Percentiles rank a stretch among this genome's conserved stretches.
phyloP scores from a whole-genome alignment of 2,113 vertebrate species.

The Malurus melanocephalus region DNA sequence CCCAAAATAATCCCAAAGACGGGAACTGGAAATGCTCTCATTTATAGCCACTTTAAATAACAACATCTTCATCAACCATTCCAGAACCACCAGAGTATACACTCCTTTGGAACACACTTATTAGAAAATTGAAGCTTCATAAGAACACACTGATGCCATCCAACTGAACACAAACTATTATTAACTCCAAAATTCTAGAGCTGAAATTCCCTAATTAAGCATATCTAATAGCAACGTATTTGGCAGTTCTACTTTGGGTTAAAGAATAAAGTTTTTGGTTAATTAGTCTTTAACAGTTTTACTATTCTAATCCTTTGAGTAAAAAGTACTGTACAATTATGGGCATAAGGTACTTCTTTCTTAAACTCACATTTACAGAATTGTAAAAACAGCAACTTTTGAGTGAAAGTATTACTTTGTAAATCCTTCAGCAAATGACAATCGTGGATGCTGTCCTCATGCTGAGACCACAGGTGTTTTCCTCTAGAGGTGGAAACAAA shows the following conservation, averaged over 20 bases:
- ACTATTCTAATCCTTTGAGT: neutral
- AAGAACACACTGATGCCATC: neutral
- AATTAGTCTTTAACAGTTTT: conserved; percentile 9
- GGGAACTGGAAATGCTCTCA: neutral
- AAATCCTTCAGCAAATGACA: neutral
- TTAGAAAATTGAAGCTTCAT: neutral
- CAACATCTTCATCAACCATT: neutral
- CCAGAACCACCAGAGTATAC: neutral
- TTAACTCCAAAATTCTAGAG: neutral
- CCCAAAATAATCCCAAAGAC: neutral
- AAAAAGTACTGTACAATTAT: neutral
- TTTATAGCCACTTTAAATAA: neutral
- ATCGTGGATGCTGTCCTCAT: neutral
- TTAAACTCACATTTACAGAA: neutral
- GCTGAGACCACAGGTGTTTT: neutral
- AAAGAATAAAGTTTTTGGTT: neutral
- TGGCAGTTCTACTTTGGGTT: neutral
- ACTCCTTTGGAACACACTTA: neutral
- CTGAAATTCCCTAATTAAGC: conserved; percentile 2
- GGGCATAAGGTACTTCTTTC: neutral
- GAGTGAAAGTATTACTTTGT: neutral
- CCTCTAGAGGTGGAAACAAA: neutral
- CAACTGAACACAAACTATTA: neutral
- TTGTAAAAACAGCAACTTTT: neutral
- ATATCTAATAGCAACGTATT: neutral